Evolutionary conservation across 2,888 invertebrate species (phyloP), one percentile per base, ranked within the genome.

Genomic region (Myathropa florea): DNA sequence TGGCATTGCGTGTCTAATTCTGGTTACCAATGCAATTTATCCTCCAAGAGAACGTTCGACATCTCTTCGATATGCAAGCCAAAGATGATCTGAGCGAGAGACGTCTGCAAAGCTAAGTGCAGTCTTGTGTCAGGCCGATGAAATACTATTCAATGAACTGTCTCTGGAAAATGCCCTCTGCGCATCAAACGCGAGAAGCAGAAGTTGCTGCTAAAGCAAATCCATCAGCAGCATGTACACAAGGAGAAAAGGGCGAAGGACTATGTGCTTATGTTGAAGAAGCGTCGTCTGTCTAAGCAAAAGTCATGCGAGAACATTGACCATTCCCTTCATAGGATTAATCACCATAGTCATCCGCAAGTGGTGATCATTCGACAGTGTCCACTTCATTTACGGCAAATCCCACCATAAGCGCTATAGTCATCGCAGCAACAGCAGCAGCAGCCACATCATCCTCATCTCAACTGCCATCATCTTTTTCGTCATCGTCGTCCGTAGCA

Each of bases 11-110:
- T 3, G 97, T 97, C 89, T 97, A 98, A 93, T 98, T 97, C 94
- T 97, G 97, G 96, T 97, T 98, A 60, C 97, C 97, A 2, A 97
- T 97, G 2, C 97, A 97, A 93, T 95, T 96, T 83, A 94, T 98
- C 83, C 95, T 97, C 86, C 97, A 97, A 92, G 97, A 97, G 91
- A 95, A 95, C 55, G 97, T 97, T 24, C 95, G 97, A 4, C 90
- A 97, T 92, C 95, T 96, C 91, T 97, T 97, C 93, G 98, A 97
- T 91, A 94, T 97, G 88, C 96, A 97, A 92, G 96, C 97, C 2
- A 95, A 95, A 90, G 94, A 95, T 1, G 97, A 97, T 91, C 93
- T 97, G 88, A 93, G 95, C 64, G 96, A 96, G 90, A 96, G 96
- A 21, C 94, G 96, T 81, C 93, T 4, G 94, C 95, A 60, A 94